Conservation (phyloP, 2,797 vertebrate species). For the Gambusia yucatana region DNA sequence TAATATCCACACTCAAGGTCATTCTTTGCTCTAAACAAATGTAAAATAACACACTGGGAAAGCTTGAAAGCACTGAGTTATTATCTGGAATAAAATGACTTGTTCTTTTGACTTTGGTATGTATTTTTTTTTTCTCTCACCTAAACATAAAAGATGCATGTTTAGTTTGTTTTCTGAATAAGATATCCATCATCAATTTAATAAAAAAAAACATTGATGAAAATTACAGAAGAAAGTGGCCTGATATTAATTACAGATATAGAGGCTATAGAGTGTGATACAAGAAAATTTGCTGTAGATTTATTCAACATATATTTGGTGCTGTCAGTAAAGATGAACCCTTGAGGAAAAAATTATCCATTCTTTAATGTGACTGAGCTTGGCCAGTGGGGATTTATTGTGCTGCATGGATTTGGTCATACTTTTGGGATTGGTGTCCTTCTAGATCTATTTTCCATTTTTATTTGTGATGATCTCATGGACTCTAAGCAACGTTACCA, state of each 20-base stretch:
- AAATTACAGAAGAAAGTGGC: not conserved
- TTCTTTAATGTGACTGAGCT: not conserved
- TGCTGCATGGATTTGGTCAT: not conserved
- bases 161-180: not conserved
- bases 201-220: not conserved
- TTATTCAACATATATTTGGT: not conserved
- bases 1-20: constrained; percentile 62
- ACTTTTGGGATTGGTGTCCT: not conserved
- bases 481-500: too few species aligned
- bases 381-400: not conserved
- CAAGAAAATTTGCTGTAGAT: not conserved
- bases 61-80: constrained; percentile 44
- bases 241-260: not conserved
- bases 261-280: not conserved
- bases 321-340: not conserved
- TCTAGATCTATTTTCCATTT: not conserved
- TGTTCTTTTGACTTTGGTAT: not conserved
- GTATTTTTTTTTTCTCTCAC: not conserved
- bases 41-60: constrained; percentile 61
- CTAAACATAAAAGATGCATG: not conserved
- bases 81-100: constrained; percentile 59
- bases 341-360: not conserved
- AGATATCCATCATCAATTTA: not conserved
- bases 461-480: too few species aligned
- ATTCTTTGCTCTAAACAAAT: constrained; percentile 63